Base-by-base conservation (phyloP, 1,140 invertebrate genomes). In the Lordiphosa collinella region DNA sequence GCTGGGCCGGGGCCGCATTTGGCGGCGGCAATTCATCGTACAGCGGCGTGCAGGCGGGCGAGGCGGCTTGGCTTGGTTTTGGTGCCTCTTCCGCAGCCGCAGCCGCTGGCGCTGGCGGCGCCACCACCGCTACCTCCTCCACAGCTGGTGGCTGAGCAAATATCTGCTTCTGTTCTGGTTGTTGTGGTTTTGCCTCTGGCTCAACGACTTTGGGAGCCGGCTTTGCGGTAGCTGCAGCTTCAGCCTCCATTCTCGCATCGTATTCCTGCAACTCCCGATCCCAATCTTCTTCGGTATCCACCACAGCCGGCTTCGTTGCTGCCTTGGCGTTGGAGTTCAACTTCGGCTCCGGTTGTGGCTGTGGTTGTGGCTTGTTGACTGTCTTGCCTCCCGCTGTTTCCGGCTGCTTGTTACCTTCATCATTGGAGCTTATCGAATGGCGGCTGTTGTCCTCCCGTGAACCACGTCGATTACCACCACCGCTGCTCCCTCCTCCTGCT, bases 251-350 rank as follows among this genome's bases (percentile, higher is more conserved):
- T 62, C 80, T 62, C 29, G 69, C 76, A 50, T 88, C 78, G 34
- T 86, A 86, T 25, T 88, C 87, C 46, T 73, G 60, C 3, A 88
- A 65, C 38, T 88, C 87, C 5, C 60, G 65, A 68, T 88, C 87
- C 87, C 87, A 88, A 60, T 88, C 87, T 11, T 84, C 87, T 60
- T 88, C 87, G 7, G 87, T 88, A 14, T 88, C 87, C 16, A 22
- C 58, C 14, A 12, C 11, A 8, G 10, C 52, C 11, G 11, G 25
- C 25, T 29, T 53, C 14, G 25, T 12, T 11, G 41, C 12, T 7
- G 41, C 7, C 12, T 47, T 40, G 22, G 14, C 14, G 11, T 50
- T 62, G 18, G 18, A 5, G 8, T 54, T 37, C 10, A 14, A 22
- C 41, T 18, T 36, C 44, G 61, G 29, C 63, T 50, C 50, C 35